Evolutionary conservation across 1,140 invertebrate species (phyloP).

Genomic region (Grapholita molesta): DNA sequence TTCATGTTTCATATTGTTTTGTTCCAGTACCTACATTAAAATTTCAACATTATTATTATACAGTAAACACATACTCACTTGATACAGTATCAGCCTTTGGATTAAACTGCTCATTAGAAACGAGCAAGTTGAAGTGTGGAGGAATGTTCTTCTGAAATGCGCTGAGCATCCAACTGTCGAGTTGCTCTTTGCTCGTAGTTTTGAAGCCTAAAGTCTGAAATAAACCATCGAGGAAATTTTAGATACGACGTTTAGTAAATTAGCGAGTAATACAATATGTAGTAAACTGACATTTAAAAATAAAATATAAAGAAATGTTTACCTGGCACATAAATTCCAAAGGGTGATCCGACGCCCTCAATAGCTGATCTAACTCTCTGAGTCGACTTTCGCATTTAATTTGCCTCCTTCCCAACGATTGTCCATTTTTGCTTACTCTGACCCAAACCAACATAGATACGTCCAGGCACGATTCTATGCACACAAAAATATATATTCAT

Average conservation of each 20-base stretch:
- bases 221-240: constrained; percentile 6
- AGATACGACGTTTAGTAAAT: too few species aligned
- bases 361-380: constrained; percentile 88
- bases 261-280: too few species aligned
- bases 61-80: constrained; percentile 50
- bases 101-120: constrained; percentile 76
- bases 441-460: constrained; percentile 90
- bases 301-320: too few species aligned
- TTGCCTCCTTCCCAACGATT: constrained; percentile 85
- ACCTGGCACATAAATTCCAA: constrained; percentile 93
- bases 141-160: constrained; percentile 90
- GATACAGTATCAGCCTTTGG: constrained; percentile 68
- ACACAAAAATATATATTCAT: constrained; percentile 17
- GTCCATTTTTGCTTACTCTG: constrained; percentile 87
- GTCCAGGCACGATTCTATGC: constrained; percentile 85
- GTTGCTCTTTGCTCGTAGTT: constrained; percentile 85
- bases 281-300: background rate
- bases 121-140: constrained; percentile 87
- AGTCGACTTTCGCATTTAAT: constrained; percentile 92
- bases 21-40: too few species aligned
- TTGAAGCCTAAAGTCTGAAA: constrained; percentile 88
- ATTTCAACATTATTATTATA: background rate
- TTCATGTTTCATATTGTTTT: too few species aligned
- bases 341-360: constrained; percentile 87
- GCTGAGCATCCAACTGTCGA: constrained; percentile 89